phyloP scores from a whole-genome alignment of 2,113 vertebrate species.

The Callopanchax toddi region DNA sequence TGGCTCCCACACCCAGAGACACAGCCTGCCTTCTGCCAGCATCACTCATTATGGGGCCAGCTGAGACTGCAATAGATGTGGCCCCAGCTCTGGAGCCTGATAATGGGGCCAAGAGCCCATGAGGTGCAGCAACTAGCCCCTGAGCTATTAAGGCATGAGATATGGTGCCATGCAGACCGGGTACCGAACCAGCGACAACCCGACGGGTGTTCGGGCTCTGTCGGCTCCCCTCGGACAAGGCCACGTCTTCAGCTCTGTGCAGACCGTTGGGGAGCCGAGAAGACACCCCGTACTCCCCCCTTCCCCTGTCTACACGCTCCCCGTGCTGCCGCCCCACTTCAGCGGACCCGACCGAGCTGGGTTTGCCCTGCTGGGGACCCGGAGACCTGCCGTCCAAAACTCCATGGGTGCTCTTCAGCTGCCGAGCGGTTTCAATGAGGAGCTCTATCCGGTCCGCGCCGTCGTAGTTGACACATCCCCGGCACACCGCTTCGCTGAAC shows the following conservation, averaged over 20 bases:
- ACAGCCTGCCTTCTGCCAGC: slow-evolving; percentile 76
- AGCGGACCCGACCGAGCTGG: slow-evolving; percentile 69
- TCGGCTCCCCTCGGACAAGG: slow-evolving; percentile 81
- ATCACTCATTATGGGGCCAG: slow-evolving; percentile 77
- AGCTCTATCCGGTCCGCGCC: slow-evolving; percentile 89
- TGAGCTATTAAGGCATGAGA: slow-evolving; percentile 83
- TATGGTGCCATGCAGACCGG: slow-evolving; percentile 68
- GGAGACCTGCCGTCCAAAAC: slow-evolving; percentile 88
- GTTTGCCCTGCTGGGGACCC: slow-evolving; percentile 83
- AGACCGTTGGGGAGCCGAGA: slow-evolving; percentile 86
- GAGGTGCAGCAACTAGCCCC: slow-evolving; percentile 79
- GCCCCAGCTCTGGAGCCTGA: slow-evolving; percentile 71
- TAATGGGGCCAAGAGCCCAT: slow-evolving; percentile 71
- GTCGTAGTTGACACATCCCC: slow-evolving; percentile 92
- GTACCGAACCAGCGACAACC: slow-evolving; percentile 81
- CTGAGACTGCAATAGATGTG: slow-evolving; percentile 72
- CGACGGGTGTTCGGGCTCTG: slow-evolving; percentile 85
- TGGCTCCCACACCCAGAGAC: slow-evolving; percentile 68
- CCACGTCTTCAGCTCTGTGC: slow-evolving; percentile 79
- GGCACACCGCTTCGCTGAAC: slow-evolving; percentile 91
- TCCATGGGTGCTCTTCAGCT: slow-evolving; percentile 88
- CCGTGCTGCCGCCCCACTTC: slow-evolving; percentile 76
- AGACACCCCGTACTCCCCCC: slow-evolving; percentile 82
- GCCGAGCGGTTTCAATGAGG: slow-evolving; percentile 88
- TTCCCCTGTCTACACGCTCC: slow-evolving; percentile 77